A percentile compares a stretch with the other conserved stretches of the same genome.
These are phyloP conservation scores for Camelus bactrianus DNA, from an alignment of 2,113 vertebrate species.

Conservation along the genomic window DNA sequence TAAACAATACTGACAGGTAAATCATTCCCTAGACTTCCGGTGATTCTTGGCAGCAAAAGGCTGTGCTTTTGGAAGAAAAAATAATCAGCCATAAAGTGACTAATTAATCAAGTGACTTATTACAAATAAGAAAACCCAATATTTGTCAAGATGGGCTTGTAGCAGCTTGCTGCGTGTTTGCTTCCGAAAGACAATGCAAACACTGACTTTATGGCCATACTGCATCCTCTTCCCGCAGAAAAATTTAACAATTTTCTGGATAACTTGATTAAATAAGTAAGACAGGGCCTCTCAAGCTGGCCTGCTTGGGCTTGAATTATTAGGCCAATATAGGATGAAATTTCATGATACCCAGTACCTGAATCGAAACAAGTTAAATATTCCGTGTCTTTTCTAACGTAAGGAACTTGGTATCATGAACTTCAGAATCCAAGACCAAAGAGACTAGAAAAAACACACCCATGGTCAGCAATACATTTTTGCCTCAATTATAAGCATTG, in stretches of 20 bases:
- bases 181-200: slow-evolving; percentile 79
- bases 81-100: slow-evolving; percentile 85
- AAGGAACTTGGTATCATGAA: background rate
- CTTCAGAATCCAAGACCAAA: slow-evolving; percentile 29
- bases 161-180: slow-evolving; percentile 79
- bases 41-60: slow-evolving; percentile 87
- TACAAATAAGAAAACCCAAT: slow-evolving; percentile 83
- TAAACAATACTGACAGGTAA: slow-evolving; percentile 88
- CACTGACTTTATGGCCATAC: background rate
- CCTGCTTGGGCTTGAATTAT: slow-evolving; percentile 3
- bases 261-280: slow-evolving; percentile 48
- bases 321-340: background rate
- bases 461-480: slow-evolving; percentile 19
- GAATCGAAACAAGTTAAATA: slow-evolving; percentile 10
- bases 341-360: background rate
- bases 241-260: slow-evolving; percentile 45
- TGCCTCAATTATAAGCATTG: background rate
- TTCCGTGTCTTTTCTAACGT: slow-evolving; percentile 7
- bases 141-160: slow-evolving; percentile 83
- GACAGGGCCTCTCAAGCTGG: background rate
- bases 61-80: slow-evolving; percentile 74
- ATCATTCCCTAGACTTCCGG: slow-evolving; percentile 90
- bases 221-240: background rate
- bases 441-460: background rate
- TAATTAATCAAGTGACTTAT: slow-evolving; percentile 85